Evolutionary conservation across 2,888 invertebrate species (phyloP).

Genomic region (Piscicola geometra): DNA sequence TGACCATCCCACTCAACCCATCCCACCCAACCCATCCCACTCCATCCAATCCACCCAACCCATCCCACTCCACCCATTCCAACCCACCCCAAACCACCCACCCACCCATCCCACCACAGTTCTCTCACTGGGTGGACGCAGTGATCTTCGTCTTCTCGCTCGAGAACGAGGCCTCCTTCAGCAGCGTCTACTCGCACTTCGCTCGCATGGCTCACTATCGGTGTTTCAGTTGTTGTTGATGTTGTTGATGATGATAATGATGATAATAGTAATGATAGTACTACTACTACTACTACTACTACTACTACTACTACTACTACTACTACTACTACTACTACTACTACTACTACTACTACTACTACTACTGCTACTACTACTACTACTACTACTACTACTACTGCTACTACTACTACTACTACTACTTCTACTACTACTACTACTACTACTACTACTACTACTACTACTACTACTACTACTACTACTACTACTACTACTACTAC

Average conservation of each 20-base stretch:
- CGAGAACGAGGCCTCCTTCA: conserved; percentile 92
- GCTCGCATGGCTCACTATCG: conserved; percentile 82
- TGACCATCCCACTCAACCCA: too few species aligned
- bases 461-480: too few species aligned
- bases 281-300: conserved; percentile 34
- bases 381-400: conserved; percentile 33
- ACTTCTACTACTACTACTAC: conserved; percentile 4
- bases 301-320: conserved; percentile 34
- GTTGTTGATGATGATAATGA: too few species aligned
- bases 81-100: background rate
- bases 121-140: conserved; percentile 97
- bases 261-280: conserved; percentile 74
- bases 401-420: conserved; percentile 26
- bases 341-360: conserved; percentile 29
- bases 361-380: conserved; percentile 12
- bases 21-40: background rate
- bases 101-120: conserved; percentile 62
- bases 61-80: background rate
- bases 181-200: conserved; percentile 88
- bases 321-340: conserved; percentile 33
- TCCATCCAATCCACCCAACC: background rate
- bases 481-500: too few species aligned
- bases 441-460: too few species aligned
- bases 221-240: too few species aligned
- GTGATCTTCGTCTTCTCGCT: conserved; percentile 96